These are phyloP conservation scores for Euthynnus affinis DNA, from an alignment of 2,797 vertebrate species.

Conservation along the genomic window DNA sequence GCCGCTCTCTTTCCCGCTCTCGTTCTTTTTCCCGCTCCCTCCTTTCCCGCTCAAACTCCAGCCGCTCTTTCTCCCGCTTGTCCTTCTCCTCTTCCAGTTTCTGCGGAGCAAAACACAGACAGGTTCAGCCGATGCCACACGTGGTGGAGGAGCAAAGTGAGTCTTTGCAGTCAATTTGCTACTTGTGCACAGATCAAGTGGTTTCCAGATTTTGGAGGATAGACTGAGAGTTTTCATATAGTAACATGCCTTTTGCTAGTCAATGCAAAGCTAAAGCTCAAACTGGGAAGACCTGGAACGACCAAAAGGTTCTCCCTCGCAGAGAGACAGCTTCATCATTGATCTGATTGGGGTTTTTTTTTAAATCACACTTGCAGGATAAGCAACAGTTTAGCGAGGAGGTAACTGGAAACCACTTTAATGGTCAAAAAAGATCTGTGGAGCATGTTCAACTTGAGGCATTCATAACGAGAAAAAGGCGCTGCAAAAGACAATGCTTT, in stretches of 20 bases:
- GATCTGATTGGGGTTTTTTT: constrained; percentile 29
- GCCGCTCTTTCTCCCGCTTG: constrained; percentile 95
- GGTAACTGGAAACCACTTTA: constrained; percentile 85
- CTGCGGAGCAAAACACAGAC: constrained; percentile 92
- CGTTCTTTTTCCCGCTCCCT: constrained; percentile 84
- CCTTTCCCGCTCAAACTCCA: constrained; percentile 89
- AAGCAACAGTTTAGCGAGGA: constrained; percentile 52
- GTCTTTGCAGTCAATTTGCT: constrained; percentile 54
- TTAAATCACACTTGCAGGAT: constrained; percentile 32
- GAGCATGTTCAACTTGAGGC: constrained; percentile 72
- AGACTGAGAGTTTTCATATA: constrained; percentile 25
- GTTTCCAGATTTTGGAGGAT: constrained; percentile 78
- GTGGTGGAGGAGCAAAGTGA: constrained; percentile 10
- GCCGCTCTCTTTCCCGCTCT: constrained; percentile 81
- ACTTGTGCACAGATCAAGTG: constrained; percentile 78
- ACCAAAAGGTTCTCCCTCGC: constrained; percentile 52
- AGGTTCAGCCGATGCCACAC: constrained; percentile 61
- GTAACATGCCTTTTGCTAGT: constrained; percentile 61
- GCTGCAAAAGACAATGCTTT: constrained; percentile 78
- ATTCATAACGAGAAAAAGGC: constrained; percentile 76
- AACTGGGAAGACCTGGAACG: constrained; percentile 37
- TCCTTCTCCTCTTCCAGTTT: constrained; percentile 99
- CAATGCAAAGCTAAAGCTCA: constrained; percentile 47
- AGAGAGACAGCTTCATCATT: constrained; percentile 53
- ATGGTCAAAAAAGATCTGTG: constrained; percentile 64